Percentiles rank a stretch among this genome's conserved stretches.
phyloP scores from a whole-genome alignment of 92 coral and sea anemone species.

The Umimayanthus chanpuru region DNA sequence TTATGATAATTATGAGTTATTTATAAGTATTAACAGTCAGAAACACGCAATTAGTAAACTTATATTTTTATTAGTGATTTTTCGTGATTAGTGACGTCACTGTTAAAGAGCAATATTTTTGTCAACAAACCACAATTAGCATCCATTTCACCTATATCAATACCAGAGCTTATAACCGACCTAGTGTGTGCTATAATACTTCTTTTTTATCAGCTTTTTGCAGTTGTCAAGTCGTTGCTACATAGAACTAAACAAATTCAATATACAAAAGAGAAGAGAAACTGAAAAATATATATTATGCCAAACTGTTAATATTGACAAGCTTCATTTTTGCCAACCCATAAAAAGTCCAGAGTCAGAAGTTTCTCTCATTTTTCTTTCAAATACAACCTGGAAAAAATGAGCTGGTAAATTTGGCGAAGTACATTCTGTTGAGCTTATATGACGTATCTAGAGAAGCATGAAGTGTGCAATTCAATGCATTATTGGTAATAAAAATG shows the following conservation, averaged over 20 bases:
- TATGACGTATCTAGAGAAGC: constrained; percentile 21
- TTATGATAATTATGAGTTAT: neutral
- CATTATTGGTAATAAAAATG: constrained; percentile 30
- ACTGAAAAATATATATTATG: constrained; percentile 16
- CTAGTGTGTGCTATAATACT: neutral
- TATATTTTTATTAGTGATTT: constrained; percentile 25
- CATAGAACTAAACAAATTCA: constrained; percentile 27
- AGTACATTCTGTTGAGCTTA: constrained; percentile 19
- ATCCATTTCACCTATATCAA: no score
- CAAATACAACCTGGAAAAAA: constrained; percentile 24
- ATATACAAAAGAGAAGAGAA: constrained; percentile 24
- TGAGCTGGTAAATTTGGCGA: constrained; percentile 16
- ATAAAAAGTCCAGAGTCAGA: constrained; percentile 25
- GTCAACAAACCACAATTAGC: no score
- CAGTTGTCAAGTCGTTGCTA: constrained; percentile 7
- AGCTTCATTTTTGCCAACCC: constrained; percentile 19
- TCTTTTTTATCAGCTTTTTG: neutral
- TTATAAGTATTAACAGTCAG: neutral
- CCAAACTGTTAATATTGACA: constrained; percentile 3
- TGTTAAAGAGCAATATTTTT: neutral
- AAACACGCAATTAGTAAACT: constrained; percentile 17
- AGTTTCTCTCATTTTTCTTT: constrained; percentile 8
- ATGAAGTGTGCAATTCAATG: constrained; percentile 7
- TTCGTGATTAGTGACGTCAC: constrained; percentile 27
- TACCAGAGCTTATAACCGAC: no score